Conservation (phyloP, 1,140 invertebrate genomes). For the Parasteatoda tepidariorum region DNA sequence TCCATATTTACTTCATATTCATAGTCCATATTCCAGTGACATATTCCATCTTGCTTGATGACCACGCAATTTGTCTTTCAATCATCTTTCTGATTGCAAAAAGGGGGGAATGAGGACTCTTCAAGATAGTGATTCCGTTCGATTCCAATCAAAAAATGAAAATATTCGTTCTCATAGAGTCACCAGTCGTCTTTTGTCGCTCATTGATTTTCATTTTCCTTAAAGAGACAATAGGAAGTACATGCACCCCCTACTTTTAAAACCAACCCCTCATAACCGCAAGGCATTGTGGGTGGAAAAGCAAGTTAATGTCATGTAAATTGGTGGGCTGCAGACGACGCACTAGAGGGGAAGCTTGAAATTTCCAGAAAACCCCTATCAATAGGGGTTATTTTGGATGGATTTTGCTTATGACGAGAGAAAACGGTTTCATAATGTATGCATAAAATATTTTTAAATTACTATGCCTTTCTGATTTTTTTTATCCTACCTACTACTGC, state of each 20-base stretch:
- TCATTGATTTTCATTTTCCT: constrained; percentile 54
- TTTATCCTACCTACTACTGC: not conserved
- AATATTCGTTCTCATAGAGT: no score
- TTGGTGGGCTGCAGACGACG: constrained; percentile 56
- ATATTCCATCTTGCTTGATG: no score
- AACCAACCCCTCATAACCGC: constrained; percentile 45
- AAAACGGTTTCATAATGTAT: constrained; percentile 21
- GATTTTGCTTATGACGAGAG: no score
- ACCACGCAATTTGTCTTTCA: not conserved
- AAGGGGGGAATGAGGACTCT: no score
- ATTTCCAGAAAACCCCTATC: constrained; percentile 12
- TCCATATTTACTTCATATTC: no score
- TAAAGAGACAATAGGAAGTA: constrained; percentile 24
- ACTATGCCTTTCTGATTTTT: not conserved
- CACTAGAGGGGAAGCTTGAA: constrained; percentile 17
- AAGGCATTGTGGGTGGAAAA: constrained; percentile 54
- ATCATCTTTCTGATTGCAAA: no score
- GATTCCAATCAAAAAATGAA: not conserved
- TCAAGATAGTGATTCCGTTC: no score
- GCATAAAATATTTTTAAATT: constrained; percentile 45
- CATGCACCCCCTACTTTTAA: not conserved
- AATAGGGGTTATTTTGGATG: not conserved
- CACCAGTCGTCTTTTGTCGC: not conserved
- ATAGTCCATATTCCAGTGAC: no score
- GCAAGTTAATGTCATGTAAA: constrained; percentile 59